Evolutionary conservation across 2,113 vertebrate genomes (phyloP).

Genomic region (Asarcornis scutulata): DNA sequence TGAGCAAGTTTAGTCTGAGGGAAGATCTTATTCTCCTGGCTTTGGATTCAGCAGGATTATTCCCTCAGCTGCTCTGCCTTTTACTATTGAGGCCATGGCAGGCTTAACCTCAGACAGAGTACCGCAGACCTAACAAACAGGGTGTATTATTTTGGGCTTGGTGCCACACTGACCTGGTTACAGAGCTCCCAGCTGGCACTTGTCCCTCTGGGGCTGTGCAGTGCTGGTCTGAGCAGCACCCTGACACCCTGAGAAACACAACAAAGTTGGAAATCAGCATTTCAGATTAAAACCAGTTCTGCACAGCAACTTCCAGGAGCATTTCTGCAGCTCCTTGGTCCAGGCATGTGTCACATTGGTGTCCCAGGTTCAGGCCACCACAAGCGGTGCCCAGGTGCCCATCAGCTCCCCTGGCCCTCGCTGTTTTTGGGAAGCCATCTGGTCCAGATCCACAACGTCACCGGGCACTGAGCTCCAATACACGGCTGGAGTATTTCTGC

Average conservation of each 20-base stretch:
- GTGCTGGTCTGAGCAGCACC: background rate
- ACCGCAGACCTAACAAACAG: background rate
- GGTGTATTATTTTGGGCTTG: background rate
- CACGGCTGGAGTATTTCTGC: background rate
- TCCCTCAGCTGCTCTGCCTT: background rate
- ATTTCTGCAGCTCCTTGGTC: background rate
- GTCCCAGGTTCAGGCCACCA: too few relatives aligned
- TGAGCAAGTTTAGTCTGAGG: background rate
- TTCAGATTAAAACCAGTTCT: background rate
- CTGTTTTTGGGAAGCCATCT: background rate
- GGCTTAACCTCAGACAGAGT: conserved; percentile 11
- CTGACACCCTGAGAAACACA: background rate
- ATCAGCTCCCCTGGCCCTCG: fast-evolving
- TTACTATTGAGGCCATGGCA: background rate
- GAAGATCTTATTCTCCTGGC: background rate
- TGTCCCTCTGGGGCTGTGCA: background rate
- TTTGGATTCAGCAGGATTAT: background rate
- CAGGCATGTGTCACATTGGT: fast-evolving
- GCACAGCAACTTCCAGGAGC: background rate
- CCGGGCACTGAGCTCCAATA: background rate
- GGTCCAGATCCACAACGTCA: fast-evolving
- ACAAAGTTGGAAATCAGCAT: background rate
- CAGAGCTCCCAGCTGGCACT: background rate
- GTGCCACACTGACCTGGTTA: background rate
- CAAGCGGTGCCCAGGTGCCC: background rate